Percentiles rank a stretch among this genome's conserved stretches.
Evolutionary conservation across 2,797 vertebrate species (phyloP).

Genomic region (Buceros bicornis): DNA sequence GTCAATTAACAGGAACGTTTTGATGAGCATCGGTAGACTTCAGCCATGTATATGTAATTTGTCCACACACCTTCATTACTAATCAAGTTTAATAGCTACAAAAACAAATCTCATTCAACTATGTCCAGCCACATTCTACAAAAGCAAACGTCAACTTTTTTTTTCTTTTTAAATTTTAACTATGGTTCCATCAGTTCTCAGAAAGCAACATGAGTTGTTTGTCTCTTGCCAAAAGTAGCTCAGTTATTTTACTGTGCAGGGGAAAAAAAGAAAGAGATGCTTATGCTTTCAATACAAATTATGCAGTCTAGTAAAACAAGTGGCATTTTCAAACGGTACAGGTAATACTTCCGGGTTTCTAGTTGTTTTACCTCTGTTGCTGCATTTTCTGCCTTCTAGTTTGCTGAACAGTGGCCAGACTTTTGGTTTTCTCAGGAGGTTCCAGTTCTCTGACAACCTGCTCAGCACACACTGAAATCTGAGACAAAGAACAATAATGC

Average conservation of each 20-base stretch:
- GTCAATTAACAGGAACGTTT: neutral
- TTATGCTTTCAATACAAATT: neutral
- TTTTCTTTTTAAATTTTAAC: neutral
- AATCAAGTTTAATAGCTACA: neutral
- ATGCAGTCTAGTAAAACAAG: neutral
- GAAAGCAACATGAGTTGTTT: neutral
- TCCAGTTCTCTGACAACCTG: conserved; percentile 89
- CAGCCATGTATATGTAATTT: neutral
- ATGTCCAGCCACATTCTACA: neutral
- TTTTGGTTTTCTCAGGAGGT: conserved; percentile 83
- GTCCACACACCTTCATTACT: neutral
- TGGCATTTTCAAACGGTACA: neutral
- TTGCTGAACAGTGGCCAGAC: conserved; percentile 86
- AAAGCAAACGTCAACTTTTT: neutral
- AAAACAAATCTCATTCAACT: neutral
- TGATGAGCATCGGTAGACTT: neutral
- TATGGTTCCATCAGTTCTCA: neutral
- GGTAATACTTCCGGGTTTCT: neutral
- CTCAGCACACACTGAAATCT: conserved; percentile 90
- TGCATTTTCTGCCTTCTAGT: conserved; percentile 87
- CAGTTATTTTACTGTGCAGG: neutral
- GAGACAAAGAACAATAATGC: conserved; percentile 6
- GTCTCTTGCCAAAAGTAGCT: neutral
- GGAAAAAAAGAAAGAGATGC: neutral
- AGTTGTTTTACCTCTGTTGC: conserved; percentile 77